phyloP scores from a whole-genome alignment of 2,113 vertebrate genomes.

The Panthera uncia region DNA sequence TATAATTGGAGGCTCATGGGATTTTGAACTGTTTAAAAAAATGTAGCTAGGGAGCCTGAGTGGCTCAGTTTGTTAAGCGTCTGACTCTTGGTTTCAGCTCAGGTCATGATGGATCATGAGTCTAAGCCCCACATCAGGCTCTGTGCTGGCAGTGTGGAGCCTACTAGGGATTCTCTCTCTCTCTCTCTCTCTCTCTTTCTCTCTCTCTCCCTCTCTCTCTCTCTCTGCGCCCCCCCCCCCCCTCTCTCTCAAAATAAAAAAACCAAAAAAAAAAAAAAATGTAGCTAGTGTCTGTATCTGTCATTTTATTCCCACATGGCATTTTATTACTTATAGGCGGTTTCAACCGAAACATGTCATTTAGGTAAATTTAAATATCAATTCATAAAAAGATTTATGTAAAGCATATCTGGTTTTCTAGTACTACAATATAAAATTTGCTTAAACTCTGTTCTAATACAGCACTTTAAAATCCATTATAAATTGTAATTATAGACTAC shows the following conservation, averaged over 20 bases:
- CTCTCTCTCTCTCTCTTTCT: too few relatives aligned
- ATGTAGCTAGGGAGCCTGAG: neutral
- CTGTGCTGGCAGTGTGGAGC: too few relatives aligned
- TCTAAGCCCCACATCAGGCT: too few relatives aligned
- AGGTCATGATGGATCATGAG: too few relatives aligned
- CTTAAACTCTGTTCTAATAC: neutral
- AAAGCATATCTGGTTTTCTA: neutral
- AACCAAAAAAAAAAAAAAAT: neutral
- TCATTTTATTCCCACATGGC: neutral
- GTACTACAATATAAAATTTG: neutral
- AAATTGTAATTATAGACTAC: neutral
- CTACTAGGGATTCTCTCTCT: too few relatives aligned
- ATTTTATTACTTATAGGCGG: neutral
- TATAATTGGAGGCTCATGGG: neutral
- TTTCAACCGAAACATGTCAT: neutral
- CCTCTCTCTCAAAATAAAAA: too few relatives aligned
- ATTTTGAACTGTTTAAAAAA: neutral
- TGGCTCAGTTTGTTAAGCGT: too few relatives aligned
- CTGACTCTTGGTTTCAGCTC: too few relatives aligned
- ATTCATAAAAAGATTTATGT: neutral
- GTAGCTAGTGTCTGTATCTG: neutral
- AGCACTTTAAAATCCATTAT: neutral
- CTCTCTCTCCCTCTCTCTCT: too few relatives aligned
- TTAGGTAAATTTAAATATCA: constrained; percentile 3
- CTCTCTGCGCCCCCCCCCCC: too few relatives aligned